Percentiles rank a stretch among this genome's conserved stretches.
phyloP scores from a whole-genome alignment of 2,113 vertebrate species.

The Rostratula benghalensis region DNA sequence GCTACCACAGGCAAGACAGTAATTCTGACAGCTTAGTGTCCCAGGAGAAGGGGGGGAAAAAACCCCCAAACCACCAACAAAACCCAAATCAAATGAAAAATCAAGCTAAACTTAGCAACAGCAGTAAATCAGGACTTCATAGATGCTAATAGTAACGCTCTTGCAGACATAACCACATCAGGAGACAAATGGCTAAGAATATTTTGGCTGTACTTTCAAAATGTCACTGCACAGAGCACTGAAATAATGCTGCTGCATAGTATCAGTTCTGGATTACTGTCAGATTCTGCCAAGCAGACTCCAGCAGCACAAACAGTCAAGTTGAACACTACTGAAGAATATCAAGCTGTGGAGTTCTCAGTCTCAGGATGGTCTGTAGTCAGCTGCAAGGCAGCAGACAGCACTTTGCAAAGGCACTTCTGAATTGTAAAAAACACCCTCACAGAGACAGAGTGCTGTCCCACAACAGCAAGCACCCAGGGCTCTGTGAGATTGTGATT shows the following conservation, averaged over 20 bases:
- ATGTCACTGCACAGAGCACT: neutral
- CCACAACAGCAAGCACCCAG: neutral
- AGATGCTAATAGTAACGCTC: neutral
- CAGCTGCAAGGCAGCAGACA: neutral
- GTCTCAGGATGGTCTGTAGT: neutral
- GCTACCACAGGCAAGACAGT: neutral
- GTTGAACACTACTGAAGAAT: neutral
- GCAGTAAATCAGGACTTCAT: neutral
- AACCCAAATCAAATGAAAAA: neutral
- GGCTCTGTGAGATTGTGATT: neutral
- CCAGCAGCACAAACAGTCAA: neutral
- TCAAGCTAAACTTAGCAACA: neutral
- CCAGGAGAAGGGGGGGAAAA: neutral
- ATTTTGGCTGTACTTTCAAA: neutral
- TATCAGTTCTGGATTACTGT: neutral
- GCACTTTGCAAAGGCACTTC: neutral
- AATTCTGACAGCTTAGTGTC: slow-evolving; percentile 36
- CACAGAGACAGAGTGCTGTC: neutral
- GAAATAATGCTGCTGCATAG: neutral
- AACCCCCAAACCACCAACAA: neutral
- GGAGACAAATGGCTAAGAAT: neutral
- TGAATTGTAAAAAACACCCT: neutral
- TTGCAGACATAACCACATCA: neutral
- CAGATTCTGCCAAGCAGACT: neutral
- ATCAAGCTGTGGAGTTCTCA: neutral